Base-by-base conservation (phyloP, 2,797 vertebrate genomes). In the Leucoraja ocellata region DNA sequence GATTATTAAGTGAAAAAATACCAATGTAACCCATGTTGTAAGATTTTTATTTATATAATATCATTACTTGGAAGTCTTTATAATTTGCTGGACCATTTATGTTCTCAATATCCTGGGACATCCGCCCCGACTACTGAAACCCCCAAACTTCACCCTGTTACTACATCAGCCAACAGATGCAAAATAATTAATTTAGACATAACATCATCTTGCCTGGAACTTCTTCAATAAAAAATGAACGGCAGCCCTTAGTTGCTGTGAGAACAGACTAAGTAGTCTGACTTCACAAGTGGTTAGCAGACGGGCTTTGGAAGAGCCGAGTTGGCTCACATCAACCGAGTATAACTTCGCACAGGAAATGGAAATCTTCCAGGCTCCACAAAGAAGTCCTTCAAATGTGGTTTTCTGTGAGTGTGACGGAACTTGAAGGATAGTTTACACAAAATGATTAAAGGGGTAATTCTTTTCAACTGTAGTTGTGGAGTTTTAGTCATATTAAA, bases 311-410 rank as follows among this genome's bases (percentile, higher is more conserved):
- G 21, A 21, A 65, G 88, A 91, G 36, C 25, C 14, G 9, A 16
- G 4, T 73, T 91, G 88, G 88, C 88, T 91, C 36, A 73, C 68
- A 86, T 86, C n/a, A 54, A 13, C 84, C 65, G 61, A 65, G 28
- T 7, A 90, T 8, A 61, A 46, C 65, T 91, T 91, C 21, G 5
- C 23, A 74, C 68, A 91, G 65, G 68, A 91, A 91, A 46, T 71
- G 65, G 68, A 91, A 10, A 46, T 73, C 68, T 74, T 91, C 88
- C 88, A 74, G 11, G 23, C 21, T 71, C 36, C 23, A 91, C 68
- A 46, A 23, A 73, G n/a, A 46, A 91, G 63, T 91, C 65, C 21
- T 46, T 91, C 68, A 91, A 73, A 39, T 91, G 25, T 14, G 25
- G 88, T 91, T 68, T 46, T 73, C 18, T 46, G 36, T 23, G 36